Conservation (phyloP, 2,113 vertebrate species). For the Ptychochromis oligacanthus region DNA sequence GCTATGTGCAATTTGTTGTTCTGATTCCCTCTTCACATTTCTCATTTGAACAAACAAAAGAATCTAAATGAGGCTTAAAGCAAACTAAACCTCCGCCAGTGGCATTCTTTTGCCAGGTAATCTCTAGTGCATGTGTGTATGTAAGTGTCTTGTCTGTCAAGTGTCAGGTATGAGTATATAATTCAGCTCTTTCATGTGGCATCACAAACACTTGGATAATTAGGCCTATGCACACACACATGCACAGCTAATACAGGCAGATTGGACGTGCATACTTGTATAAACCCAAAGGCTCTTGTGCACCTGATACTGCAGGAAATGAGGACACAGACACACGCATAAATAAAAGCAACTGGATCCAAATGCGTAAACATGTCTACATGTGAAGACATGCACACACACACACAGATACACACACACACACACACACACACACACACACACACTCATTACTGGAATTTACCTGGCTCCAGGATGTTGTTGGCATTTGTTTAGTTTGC, state of each 20-base stretch:
- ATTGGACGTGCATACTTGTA: conserved; percentile 44
- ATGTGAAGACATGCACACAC: neutral
- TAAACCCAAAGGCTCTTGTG: conserved; percentile 39
- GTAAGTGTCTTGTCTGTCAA: conserved; percentile 15
- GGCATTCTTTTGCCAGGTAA: conserved; percentile 30
- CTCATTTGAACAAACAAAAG: conserved; percentile 47
- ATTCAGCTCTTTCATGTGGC: conserved; percentile 29
- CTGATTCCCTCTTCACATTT: conserved; percentile 26
- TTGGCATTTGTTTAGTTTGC: conserved; percentile 15
- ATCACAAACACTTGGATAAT: conserved; percentile 28
- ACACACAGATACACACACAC: neutral
- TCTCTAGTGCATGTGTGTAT: conserved; percentile 9
- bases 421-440: neutral
- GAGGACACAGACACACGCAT: neutral
- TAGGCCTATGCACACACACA: neutral
- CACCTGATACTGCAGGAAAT: conserved; percentile 50
- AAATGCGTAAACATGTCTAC: neutral
- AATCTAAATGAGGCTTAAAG: conserved; percentile 52
- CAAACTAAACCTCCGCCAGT: conserved; percentile 30
- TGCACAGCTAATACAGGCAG: neutral
- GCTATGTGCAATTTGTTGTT: conserved; percentile 44
- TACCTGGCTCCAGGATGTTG: conserved; percentile 6
- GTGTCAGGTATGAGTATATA: conserved; percentile 32
- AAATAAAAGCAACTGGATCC: neutral
- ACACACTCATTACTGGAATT: neutral